Base-by-base conservation (phyloP, 2,113 vertebrate species). In the Cynocephalus volans region DNA sequence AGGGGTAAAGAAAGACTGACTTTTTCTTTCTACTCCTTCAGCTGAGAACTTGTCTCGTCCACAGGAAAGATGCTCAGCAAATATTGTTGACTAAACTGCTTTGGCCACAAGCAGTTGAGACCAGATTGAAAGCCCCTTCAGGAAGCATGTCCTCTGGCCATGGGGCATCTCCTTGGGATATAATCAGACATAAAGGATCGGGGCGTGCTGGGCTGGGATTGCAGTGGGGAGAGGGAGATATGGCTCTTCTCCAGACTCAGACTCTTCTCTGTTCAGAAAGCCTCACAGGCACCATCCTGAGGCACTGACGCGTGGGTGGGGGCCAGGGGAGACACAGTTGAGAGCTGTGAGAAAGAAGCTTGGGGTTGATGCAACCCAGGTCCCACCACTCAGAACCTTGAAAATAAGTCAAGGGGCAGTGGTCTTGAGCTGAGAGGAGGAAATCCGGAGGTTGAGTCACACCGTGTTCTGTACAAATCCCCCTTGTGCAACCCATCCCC, bases 391-490 rank as follows among this genome's bases (percentile, higher is more conserved):
- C 60, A 86, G 88, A 56, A 88, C 65, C 67, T 90, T 95, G 89
- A 88, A 70, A 72, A 89, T 80, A 90, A 94, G 88, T 94, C 88
- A 58, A 79, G 70, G 94, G 62, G 69, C 75, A 96, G 93, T 97
- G 97, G 93, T 93, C 95, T 91, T 89, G 87, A 97, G 70, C 41
- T 8, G 64, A 85, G 82, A 72, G 89, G 95, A 95, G 95, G 97
- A 97, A 90, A 97, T 93, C 97, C 54, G 86, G 96, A 97, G 95
- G 67, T 97, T 96, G 97, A 97, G 97, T 95, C 97, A 98, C 85
- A 88, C 95, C 72, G 3, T 56, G 86, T 87, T 95, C 85, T 96
- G 94, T 95, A 84, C 93, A 94, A 96, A 62, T 80, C 70, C 21
- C 65, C 75, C 36, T 97, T 97, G 52, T 96, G 96, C 97, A 98